Evolutionary conservation across 2,797 vertebrate species (phyloP).

Genomic region (Mycteria americana): DNA sequence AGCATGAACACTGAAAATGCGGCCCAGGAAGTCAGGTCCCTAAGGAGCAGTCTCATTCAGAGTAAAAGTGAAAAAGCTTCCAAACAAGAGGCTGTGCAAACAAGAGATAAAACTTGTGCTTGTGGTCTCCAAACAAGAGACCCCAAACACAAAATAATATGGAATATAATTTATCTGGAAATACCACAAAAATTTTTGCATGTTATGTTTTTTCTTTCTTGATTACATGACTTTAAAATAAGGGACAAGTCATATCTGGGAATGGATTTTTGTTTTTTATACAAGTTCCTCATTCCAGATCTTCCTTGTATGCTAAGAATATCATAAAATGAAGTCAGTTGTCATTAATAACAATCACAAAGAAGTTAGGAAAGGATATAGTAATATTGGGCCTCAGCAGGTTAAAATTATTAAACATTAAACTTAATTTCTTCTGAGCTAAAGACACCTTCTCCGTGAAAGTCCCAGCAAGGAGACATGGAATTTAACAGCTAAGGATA

Average conservation of each 20-base stretch:
- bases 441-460: neutral
- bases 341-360: neutral
- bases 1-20: neutral
- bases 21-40: neutral
- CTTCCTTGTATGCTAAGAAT: neutral
- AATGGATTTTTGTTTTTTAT: neutral
- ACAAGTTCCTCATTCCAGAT: neutral
- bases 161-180: neutral
- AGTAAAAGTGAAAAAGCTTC: neutral
- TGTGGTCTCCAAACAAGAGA: neutral
- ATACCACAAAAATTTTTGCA: too few relatives aligned
- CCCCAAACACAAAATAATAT: neutral
- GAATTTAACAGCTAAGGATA: neutral
- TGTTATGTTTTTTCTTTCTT: neutral
- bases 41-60: neutral
- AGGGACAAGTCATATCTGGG: neutral
- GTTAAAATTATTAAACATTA: neutral
- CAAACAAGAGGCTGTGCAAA: neutral
- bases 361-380: neutral
- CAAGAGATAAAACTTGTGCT: too few relatives aligned
- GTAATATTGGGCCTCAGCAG: neutral
- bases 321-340: neutral
- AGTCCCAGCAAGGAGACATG: neutral
- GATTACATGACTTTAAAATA: neutral
- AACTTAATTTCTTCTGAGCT: neutral